A percentile compares a stretch with the other conserved stretches of the same genome.
phyloP scores from a whole-genome alignment of 2,797 vertebrate genomes.

The Spheniscus humboldti region DNA sequence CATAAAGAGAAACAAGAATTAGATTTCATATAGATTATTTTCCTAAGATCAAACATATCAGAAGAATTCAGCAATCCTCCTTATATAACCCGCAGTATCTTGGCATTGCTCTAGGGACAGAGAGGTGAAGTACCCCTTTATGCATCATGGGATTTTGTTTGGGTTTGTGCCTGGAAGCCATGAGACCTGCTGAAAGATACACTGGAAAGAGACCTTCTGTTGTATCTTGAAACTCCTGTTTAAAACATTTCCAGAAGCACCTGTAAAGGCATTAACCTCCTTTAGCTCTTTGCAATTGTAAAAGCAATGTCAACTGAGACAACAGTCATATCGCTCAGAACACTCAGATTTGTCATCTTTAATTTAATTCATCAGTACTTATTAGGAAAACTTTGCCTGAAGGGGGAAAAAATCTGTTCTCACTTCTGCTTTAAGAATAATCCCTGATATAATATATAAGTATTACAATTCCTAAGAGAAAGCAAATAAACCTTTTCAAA shows the following conservation, averaged over 20 bases:
- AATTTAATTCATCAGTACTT: neutral
- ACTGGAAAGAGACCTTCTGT: neutral
- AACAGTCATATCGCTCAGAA: neutral
- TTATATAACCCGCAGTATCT: neutral
- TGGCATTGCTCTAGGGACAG: neutral
- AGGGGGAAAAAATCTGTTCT: neutral
- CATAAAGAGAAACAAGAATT: neutral
- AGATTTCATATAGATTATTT: neutral
- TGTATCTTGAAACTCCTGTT: neutral
- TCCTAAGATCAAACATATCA: neutral
- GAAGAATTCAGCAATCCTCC: neutral
- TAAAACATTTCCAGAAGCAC: neutral
- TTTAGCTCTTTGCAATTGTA: neutral
- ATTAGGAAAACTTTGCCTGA: neutral
- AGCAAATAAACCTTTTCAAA: neutral
- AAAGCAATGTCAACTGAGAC: neutral
- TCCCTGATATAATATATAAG: neutral
- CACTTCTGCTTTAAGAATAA: neutral
- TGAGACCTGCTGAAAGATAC: neutral
- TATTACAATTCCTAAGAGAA: neutral
- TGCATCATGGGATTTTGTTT: neutral
- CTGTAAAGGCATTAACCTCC: neutral
- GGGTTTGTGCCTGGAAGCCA: neutral
- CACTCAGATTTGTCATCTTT: neutral
- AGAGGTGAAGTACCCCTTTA: neutral